These are phyloP conservation scores for Microdon myrmicae DNA, from an alignment of 2,888 invertebrate species.

Conservation along the genomic window DNA sequence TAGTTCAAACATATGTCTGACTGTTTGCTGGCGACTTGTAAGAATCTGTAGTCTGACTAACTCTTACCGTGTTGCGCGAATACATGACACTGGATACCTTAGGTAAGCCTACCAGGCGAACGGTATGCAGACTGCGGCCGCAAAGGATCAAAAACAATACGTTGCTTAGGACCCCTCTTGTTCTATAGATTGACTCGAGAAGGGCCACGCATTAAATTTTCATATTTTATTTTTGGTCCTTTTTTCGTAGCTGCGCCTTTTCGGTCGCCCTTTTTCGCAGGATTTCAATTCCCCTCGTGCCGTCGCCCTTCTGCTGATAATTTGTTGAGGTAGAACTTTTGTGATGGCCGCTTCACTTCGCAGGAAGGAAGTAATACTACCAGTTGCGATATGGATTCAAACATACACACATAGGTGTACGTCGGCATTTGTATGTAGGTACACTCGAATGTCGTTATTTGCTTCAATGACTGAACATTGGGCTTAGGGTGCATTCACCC, in stretches of 20 bases:
- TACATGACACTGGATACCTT: conserved; percentile 39
- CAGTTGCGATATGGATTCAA: conserved; percentile 38
- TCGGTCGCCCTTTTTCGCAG: conserved; percentile 11
- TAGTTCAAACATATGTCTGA: conserved; percentile 11
- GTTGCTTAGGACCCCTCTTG: conserved; percentile 33
- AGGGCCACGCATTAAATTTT: conserved; percentile 42
- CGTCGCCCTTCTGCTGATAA: conserved; percentile 32
- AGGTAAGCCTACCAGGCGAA: conserved; percentile 41
- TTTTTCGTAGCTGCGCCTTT: no score
- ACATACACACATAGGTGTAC: conserved; percentile 22
- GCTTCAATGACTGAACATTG: conserved; percentile 1
- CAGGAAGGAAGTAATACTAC: conserved; percentile 52
- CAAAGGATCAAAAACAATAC: conserved; percentile 51
- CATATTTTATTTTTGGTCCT: conserved; percentile 19
- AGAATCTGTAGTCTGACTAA: conserved; percentile 27
- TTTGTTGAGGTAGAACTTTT: conserved; percentile 51
- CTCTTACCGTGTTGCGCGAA: conserved; percentile 14
- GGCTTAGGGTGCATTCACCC: conserved; percentile 51
- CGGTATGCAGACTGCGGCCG: conserved; percentile 37
- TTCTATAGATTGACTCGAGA: conserved; percentile 38
- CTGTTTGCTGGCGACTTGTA: no score
- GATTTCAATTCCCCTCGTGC: conserved; percentile 11
- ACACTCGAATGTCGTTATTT: not conserved
- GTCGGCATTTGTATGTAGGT: not conserved
- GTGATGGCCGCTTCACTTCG: conserved; percentile 28